Base-by-base conservation (phyloP, 2,797 vertebrate genomes). In the Hydrolagus colliei region DNA sequence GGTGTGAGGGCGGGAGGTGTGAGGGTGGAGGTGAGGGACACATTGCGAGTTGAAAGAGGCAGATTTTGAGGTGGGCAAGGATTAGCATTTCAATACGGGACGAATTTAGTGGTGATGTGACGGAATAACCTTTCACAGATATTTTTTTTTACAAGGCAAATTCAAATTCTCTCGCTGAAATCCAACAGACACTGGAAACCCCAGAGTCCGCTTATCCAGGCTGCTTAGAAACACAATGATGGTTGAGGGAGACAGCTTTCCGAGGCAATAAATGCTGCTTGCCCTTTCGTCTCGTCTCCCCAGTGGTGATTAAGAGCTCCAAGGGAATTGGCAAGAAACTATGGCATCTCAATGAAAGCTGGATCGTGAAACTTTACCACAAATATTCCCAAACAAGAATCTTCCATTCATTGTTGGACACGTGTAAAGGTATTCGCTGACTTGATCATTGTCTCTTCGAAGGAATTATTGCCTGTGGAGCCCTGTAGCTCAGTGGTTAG, bases 281-380 rank as follows among this genome's bases (percentile, higher is more conserved):
- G 63, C 63, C 41, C 16, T 35, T 84, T 82, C 41, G 71, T 71
- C 32, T 84, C 65, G 41, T 20, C 65, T 84, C 63, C 8, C 65
- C n/a, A 1, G 79, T 41, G 79, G 71, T 20, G 41, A 41, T 20
- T 14, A 71, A 84, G 14, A 84, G 65, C 41, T 84, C 65, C 79
- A 84, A 84, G 71, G 65, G 41, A 84, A 84, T 84, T 84, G 79
- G 20, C 65, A 61, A 65, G 32, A 84, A 84, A 84, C 41, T 32
- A 84, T 84, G 16, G 65, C 41, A 18, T 5, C 32, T 84, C 27
- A 67, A 20, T 11, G 41, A 63, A 84, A 3, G 32, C n/a, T 84
- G 41, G 32, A 67, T 68, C 71, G 13, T 71, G 22, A 84, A 71
- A 67, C 68, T 82, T 41, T 65, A 82, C 67, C 20, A 14, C 9